Conservation (phyloP, 2,113 vertebrate genomes). For the Gavialis gangeticus region DNA sequence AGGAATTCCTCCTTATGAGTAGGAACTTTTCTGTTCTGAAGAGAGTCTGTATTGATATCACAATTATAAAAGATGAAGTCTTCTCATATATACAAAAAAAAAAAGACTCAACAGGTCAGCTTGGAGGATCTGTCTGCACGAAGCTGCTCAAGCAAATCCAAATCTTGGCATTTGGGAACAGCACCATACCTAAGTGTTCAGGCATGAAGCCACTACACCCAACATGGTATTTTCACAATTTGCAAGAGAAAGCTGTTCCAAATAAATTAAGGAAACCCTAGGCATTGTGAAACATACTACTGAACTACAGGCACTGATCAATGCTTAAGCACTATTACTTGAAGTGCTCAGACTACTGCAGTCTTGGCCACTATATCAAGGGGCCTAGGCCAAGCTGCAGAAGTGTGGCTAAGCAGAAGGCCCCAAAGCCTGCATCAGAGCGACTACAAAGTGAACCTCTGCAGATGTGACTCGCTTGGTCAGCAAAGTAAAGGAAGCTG, state of each 20-base stretch:
- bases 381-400: no score
- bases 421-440: no score
- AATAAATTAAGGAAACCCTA: background rate
- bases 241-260: background rate
- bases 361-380: no score
- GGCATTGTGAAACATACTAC: background rate
- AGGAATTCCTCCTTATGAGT: background rate
- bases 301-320: background rate
- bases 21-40: background rate
- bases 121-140: fast-evolving
- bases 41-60: background rate
- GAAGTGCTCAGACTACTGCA: background rate
- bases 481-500: no score
- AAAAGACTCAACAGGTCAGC: background rate
- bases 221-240: background rate
- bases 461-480: no score
- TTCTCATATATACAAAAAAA: background rate
- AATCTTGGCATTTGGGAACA: background rate
- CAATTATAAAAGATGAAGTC: background rate
- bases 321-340: background rate
- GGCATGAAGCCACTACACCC: background rate
- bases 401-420: no score
- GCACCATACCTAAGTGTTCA: background rate
- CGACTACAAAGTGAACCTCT: no score
- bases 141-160: background rate